Conservation (phyloP, 1,140 invertebrate species). For the Arctopsyche grandis region DNA sequence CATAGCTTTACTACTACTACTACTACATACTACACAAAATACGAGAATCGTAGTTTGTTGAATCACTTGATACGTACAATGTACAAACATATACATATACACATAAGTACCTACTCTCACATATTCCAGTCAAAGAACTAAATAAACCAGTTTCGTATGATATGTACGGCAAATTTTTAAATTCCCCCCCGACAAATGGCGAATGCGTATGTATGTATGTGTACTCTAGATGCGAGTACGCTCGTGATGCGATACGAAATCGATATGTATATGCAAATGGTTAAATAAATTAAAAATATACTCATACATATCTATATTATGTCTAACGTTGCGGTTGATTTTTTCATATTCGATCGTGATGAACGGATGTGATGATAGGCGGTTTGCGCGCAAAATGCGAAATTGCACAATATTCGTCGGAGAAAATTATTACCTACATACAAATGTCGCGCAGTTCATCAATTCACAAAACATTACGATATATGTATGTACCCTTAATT, state of each 20-base stretch:
- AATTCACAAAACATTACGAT: neutral
- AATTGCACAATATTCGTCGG: neutral
- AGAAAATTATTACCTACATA: neutral
- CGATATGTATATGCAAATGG: neutral
- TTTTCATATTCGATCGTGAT: no score
- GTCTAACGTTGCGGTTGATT: no score
- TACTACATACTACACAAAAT: no score
- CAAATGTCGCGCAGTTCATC: neutral
- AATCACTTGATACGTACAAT: no score
- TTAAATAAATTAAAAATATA: neutral
- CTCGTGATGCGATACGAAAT: neutral
- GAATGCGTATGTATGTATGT: no score
- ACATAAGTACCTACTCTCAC: neutral
- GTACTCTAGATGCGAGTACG: no score
- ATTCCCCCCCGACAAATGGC: neutral
- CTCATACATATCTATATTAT: no score
- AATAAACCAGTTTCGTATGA: slow-evolving; percentile 11
- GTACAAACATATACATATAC: no score
- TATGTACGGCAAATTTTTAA: slow-evolving; percentile 6
- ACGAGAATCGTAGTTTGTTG: no score
- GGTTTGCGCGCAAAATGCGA: neutral
- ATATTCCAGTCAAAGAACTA: neutral
- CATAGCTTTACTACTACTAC: no score
- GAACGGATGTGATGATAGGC: neutral
- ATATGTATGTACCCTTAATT: no score